These are phyloP conservation scores for Himalopsyche japonica DNA, from an alignment of 2,888 invertebrate species.

Conservation along the genomic window DNA sequence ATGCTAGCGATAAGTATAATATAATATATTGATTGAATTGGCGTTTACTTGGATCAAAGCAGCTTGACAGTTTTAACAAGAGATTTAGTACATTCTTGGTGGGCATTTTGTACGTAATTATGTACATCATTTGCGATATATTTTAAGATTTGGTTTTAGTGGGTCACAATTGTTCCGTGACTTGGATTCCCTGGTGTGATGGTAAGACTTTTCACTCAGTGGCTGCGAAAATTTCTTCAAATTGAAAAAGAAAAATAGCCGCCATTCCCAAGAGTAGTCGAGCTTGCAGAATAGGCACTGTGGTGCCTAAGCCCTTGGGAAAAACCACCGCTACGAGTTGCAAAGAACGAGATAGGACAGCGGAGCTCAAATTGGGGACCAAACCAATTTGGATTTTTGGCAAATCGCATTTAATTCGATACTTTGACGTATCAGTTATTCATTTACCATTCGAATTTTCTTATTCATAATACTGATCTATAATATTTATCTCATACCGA, in stretches of 20 bases:
- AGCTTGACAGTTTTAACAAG: too few relatives aligned
- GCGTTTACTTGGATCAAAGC: too few relatives aligned
- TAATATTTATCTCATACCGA: too few relatives aligned
- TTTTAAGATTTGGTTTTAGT: background rate
- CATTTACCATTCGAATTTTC: too few relatives aligned
- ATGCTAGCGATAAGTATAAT: too few relatives aligned
- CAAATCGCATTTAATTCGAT: too few relatives aligned
- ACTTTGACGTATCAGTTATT: too few relatives aligned
- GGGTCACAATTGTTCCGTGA: background rate
- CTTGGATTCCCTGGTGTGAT: background rate
- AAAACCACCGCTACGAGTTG: constrained; percentile 5
- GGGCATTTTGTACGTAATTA: too few relatives aligned
- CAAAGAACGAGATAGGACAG: constrained; percentile 1
- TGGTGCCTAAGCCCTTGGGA: constrained; percentile 6
- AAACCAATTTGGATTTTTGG: background rate
- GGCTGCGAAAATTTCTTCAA: background rate
- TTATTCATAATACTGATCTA: too few relatives aligned
- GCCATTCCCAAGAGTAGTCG: constrained; percentile 9
- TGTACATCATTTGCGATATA: background rate
- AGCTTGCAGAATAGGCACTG: constrained; percentile 9
- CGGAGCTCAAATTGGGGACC: background rate
- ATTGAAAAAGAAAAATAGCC: constrained; percentile 25
- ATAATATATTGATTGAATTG: too few relatives aligned
- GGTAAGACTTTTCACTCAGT: background rate
- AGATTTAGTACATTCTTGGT: too few relatives aligned